Evolutionary conservation across 1,140 invertebrate genomes (phyloP).

Genomic region (Radopholus similis): DNA sequence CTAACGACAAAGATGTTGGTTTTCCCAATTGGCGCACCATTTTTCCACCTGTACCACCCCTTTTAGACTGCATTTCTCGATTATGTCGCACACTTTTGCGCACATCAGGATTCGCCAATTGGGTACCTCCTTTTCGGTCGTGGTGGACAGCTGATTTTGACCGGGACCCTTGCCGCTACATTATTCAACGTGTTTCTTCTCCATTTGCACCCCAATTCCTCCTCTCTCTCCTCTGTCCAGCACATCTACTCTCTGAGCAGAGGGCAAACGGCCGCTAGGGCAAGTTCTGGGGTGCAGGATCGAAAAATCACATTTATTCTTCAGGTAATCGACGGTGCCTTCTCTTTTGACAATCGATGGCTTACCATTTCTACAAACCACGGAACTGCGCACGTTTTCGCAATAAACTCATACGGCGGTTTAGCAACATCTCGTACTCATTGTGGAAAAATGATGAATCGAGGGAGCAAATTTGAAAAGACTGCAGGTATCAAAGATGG

Average conservation of each 20-base stretch:
- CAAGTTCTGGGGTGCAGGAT: conserved; percentile 34
- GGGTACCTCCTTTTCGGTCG: conserved; percentile 85
- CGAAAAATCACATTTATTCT: conserved; percentile 64
- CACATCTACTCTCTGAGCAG: conserved; percentile 91
- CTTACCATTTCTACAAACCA: conserved; percentile 85
- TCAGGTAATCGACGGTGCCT: conserved; percentile 62
- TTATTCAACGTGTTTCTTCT: conserved; percentile 93
- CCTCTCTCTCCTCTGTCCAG: conserved; percentile 82
- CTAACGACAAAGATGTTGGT: conserved; percentile 61
- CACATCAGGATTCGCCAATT: conserved; percentile 77
- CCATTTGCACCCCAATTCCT: conserved; percentile 82
- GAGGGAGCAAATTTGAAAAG: conserved; percentile 83
- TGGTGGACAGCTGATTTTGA: conserved; percentile 82
- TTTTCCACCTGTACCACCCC: background rate
- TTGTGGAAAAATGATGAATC: conserved; percentile 86
- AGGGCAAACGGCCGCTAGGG: conserved; percentile 68
- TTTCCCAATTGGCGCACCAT: background rate
- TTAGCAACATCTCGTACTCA: conserved; percentile 83
- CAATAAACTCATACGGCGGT: conserved; percentile 90
- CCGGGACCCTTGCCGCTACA: conserved; percentile 85
- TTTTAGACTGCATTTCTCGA: no score
- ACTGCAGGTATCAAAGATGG: conserved; percentile 75
- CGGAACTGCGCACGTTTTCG: conserved; percentile 94
- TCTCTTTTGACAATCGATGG: conserved; percentile 87
- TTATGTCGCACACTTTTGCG: conserved; percentile 86